These are phyloP conservation scores for Caenorhabditis remanei DNA, from an alignment of 1,140 invertebrate genomes.

Conservation along the genomic window DNA sequence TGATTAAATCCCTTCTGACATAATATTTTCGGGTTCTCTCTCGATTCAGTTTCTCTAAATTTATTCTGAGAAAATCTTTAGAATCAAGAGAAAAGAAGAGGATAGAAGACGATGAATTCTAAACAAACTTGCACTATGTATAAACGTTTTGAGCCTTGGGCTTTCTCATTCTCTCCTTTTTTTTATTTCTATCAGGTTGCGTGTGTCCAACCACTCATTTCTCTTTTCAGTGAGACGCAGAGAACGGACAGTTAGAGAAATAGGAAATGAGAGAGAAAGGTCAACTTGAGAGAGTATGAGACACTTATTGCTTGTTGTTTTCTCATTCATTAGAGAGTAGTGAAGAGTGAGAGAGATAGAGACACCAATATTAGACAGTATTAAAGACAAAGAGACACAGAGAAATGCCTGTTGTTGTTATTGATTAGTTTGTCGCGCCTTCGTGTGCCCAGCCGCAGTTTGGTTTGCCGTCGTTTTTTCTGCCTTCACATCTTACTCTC, in stretches of 20 bases:
- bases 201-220: constrained; percentile 15
- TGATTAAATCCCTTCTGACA: no score
- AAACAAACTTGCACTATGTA: constrained; percentile 35
- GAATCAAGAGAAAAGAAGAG: background rate
- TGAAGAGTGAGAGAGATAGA: background rate
- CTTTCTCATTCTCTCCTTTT: background rate
- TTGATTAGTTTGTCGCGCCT: constrained; percentile 40
- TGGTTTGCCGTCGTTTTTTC: background rate
- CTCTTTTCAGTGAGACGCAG: background rate
- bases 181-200: constrained; percentile 27
- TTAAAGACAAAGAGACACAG: background rate
- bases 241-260: constrained; percentile 6
- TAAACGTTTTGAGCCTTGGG: constrained; percentile 11
- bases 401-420: constrained; percentile 25
- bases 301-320: constrained; percentile 50
- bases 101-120: constrained; percentile 26
- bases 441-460: constrained; percentile 1
- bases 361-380: background rate
- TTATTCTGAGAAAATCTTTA: background rate
- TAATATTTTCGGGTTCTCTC: no score
- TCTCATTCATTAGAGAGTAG: background rate
- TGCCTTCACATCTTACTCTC: background rate
- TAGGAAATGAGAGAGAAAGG: constrained; percentile 42
- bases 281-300: constrained; percentile 41
- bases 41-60: background rate